These are phyloP conservation scores for Sebastes flavidus DNA, from an alignment of 2,797 vertebrate genomes.

Conservation along the genomic window DNA sequence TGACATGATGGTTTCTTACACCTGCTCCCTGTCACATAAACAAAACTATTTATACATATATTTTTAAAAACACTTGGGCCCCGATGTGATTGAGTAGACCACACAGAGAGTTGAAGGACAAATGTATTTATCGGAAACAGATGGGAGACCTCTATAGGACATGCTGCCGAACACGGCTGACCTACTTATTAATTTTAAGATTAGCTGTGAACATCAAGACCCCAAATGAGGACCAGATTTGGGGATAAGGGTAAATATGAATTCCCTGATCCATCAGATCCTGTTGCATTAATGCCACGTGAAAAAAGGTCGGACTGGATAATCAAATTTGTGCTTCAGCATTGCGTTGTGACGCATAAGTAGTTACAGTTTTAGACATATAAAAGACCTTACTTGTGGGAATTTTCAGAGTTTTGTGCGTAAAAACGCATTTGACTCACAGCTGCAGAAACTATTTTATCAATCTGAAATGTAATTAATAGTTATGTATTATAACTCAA, in stretches of 20 bases:
- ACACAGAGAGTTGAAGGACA: slow-evolving; percentile 75
- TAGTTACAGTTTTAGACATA: not conserved
- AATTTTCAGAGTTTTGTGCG: not conserved
- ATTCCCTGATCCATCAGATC: slow-evolving; percentile 27
- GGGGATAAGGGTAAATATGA: slow-evolving; percentile 29
- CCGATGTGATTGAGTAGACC: slow-evolving; percentile 72
- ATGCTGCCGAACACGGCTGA: slow-evolving; percentile 70
- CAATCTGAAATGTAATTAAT: not conserved
- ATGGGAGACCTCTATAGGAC: slow-evolving; percentile 59
- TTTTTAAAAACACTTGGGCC: not conserved
- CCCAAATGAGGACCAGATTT: slow-evolving; percentile 41
- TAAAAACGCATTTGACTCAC: slow-evolving; percentile 17
- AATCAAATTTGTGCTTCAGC: not conserved
- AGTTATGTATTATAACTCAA: not conserved
- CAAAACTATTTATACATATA: slow-evolving; percentile 11
- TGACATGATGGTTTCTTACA: slow-evolving; percentile 29
- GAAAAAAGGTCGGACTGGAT: not conserved
- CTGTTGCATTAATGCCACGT: not conserved
- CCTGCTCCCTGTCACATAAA: slow-evolving; percentile 44
- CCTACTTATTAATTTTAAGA: slow-evolving; percentile 64
- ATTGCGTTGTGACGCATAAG: not conserved
- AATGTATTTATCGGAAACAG: slow-evolving; percentile 77
- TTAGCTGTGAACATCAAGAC: slow-evolving; percentile 65
- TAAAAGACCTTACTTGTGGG: not conserved
- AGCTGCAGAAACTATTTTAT: not conserved